phyloP scores from a whole-genome alignment of 1,140 invertebrate species.

The Agrypnia vestita region DNA sequence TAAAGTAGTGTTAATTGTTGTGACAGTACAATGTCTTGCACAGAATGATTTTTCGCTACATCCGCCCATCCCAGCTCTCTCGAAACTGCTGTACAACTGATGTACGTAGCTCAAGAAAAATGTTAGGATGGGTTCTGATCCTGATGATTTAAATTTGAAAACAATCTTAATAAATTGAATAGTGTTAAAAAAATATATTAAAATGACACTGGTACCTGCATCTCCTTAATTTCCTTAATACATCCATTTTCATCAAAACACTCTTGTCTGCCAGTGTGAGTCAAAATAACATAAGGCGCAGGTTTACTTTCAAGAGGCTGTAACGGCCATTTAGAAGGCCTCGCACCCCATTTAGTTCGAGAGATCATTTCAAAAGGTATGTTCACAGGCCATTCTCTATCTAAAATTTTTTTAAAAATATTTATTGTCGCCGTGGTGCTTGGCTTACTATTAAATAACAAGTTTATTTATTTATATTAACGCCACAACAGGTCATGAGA shows the following conservation, averaged over 20 bases:
- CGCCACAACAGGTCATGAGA: too few species aligned
- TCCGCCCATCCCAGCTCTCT: too few species aligned
- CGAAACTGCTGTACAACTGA: too few species aligned
- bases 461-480: too few species aligned
- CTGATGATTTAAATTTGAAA: neutral
- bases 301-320: neutral
- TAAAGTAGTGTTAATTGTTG: too few species aligned
- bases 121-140: too few species aligned
- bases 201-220: conserved; percentile 43
- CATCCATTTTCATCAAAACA: conserved; percentile 24
- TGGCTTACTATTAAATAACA: too few species aligned
- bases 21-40: too few species aligned
- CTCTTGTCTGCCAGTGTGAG: conserved; percentile 33
- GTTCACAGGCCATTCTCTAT: conserved; percentile 53
- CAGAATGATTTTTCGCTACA: too few species aligned
- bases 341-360: conserved; percentile 31
- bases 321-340: conserved; percentile 10
- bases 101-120: too few species aligned
- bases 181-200: neutral
- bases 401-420: too few species aligned
- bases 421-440: too few species aligned
- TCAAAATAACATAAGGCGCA: conserved; percentile 37
- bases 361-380: conserved; percentile 52
- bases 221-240: neutral
- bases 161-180: neutral